Conservation (phyloP, 2,113 vertebrate species). For the Rhombomys opimus region DNA sequence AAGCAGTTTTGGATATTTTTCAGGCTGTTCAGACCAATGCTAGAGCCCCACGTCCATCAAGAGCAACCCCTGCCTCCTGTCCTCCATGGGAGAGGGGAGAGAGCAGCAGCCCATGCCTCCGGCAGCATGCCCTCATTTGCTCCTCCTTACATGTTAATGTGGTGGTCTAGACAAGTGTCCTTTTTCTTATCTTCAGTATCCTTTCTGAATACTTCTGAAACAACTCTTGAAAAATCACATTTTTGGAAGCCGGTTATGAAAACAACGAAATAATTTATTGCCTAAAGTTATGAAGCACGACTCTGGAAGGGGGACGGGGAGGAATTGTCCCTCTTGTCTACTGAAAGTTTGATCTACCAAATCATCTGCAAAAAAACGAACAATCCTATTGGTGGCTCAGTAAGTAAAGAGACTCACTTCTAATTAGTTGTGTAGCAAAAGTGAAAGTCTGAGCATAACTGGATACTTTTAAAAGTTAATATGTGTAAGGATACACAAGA, state of each 20-base stretch:
- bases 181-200: background rate
- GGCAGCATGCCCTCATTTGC: conserved; percentile 21
- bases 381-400: background rate
- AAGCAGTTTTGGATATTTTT: conserved; percentile 78
- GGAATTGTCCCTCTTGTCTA: background rate
- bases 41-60: conserved; percentile 27
- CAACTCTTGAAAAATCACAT: background rate
- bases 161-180: background rate
- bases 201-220: background rate
- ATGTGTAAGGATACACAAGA: background rate
- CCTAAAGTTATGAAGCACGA: conserved; percentile 18
- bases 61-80: background rate
- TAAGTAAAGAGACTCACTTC: background rate
- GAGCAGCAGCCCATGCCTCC: background rate
- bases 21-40: conserved; percentile 55
- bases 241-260: background rate
- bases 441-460: background rate
- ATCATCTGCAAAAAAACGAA: background rate
- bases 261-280: background rate
- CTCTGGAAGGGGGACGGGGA: background rate
- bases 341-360: background rate
- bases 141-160: background rate
- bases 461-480: conserved; percentile 41
- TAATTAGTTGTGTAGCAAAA: background rate
- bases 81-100: background rate